A percentile compares a stretch with the other conserved stretches of the same genome.
These are phyloP conservation scores for Capromys pilorides DNA, from an alignment of 2,797 vertebrate genomes.

Conservation along the genomic window DNA sequence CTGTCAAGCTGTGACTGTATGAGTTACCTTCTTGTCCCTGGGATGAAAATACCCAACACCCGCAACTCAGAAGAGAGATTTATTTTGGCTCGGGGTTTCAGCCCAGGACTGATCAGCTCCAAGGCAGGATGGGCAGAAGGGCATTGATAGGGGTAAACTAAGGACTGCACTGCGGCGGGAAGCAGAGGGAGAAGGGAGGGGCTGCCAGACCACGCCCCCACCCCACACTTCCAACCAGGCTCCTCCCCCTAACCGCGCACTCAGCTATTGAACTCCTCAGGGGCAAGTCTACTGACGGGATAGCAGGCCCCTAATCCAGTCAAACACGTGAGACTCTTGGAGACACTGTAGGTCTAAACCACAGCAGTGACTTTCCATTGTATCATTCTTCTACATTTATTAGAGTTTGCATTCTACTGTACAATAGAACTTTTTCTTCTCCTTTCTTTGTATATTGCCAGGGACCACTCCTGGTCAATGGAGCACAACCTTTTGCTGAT, in stretches of 20 bases:
- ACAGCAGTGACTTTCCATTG: background rate
- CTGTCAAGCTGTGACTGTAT: background rate
- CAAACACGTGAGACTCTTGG: background rate
- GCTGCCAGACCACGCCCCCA: background rate
- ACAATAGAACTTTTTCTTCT: background rate
- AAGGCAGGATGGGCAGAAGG: background rate
- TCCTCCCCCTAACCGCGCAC: background rate
- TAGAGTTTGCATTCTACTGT: background rate
- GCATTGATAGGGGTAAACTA: background rate
- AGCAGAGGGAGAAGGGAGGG: background rate
- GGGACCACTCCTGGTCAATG: background rate
- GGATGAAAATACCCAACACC: background rate
- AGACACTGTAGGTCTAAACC: background rate
- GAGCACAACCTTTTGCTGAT: background rate
- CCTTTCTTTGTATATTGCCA: background rate
- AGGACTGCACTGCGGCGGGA: background rate
- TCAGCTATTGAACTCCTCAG: background rate
- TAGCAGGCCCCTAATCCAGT: background rate
- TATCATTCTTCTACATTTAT: background rate
- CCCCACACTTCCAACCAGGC: background rate
- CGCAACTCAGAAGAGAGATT: background rate
- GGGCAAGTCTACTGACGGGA: background rate
- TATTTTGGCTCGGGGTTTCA: background rate
- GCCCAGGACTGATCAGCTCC: background rate
- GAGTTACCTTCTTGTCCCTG: background rate